These are phyloP conservation scores for Mesocentrotus franciscanus DNA, from an alignment of 53 echinoderm and acorn worm species.

Conservation along the genomic window DNA sequence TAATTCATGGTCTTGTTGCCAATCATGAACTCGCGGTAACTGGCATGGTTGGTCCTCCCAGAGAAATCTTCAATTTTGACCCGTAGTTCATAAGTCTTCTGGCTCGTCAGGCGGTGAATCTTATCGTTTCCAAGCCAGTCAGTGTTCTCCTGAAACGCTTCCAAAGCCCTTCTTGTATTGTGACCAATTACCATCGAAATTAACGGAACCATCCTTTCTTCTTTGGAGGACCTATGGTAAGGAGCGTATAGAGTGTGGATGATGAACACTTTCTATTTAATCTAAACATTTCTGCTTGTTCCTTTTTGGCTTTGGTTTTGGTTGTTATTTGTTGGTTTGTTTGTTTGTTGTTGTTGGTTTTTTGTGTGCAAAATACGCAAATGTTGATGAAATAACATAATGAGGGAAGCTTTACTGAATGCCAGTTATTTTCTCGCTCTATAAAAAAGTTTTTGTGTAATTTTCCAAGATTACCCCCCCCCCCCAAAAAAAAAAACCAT, in stretches of 20 bases:
- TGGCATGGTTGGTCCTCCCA: background rate
- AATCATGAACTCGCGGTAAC: background rate
- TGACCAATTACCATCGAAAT: background rate
- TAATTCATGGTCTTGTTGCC: background rate
- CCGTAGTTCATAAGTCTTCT: background rate
- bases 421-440: too few species aligned
- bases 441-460: too few species aligned
- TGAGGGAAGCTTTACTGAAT: background rate
- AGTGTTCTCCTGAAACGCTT: background rate
- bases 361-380: too few species aligned
- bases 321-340: too few species aligned
- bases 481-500: too few species aligned
- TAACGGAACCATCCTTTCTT: background rate
- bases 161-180: background rate
- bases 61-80: background rate
- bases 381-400: too few species aligned
- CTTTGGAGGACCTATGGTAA: background rate
- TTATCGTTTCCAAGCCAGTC: conserved; percentile 16
- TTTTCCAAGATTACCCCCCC: too few species aligned
- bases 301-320: too few species aligned
- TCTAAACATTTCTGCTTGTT: too few species aligned
- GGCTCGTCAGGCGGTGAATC: background rate
- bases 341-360: too few species aligned
- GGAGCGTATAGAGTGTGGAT: background rate
- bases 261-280: too few species aligned